Conservation (phyloP, 1,140 invertebrate species). For the Pinna nobilis region DNA sequence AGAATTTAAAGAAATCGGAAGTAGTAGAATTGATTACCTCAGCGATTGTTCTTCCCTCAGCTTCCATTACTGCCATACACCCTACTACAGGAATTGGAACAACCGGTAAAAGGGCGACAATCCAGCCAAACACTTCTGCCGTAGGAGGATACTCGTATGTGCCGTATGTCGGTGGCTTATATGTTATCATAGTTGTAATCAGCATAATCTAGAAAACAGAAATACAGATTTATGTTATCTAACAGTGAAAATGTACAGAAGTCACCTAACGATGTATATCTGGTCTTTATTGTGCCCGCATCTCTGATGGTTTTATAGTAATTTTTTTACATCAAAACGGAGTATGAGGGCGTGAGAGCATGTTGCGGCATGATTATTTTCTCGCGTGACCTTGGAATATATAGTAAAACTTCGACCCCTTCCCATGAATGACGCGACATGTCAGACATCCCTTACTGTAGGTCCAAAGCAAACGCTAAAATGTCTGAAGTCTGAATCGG, state of each 20-base stretch:
- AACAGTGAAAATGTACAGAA: neutral
- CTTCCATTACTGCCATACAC: conserved; percentile 38
- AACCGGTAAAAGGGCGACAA: conserved; percentile 55
- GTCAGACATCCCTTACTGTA: too few species aligned
- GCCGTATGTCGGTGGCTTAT: conserved; percentile 75
- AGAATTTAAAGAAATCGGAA: too few species aligned
- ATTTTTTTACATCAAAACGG: neutral
- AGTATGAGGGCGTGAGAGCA: too few species aligned
- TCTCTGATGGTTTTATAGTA: neutral
- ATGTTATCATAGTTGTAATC: conserved; percentile 81
- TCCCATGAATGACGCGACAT: too few species aligned
- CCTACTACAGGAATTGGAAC: conserved; percentile 56
- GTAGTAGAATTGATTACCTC: conserved; percentile 40
- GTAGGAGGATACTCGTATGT: conserved; percentile 62
- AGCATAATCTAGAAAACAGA: conserved; percentile 82
- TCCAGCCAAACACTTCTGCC: conserved; percentile 57
- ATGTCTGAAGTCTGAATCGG: too few species aligned
- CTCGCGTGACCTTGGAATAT: too few species aligned
- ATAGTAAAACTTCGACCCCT: too few species aligned
- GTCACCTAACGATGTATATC: too few species aligned
- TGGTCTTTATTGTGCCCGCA: neutral
- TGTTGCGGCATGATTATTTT: too few species aligned
- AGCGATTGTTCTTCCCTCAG: conserved; percentile 40
- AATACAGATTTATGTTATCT: neutral
- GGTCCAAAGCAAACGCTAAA: too few species aligned